Evolutionary conservation across 2,113 vertebrate species (phyloP).

Genomic region (Bos indicus): DNA sequence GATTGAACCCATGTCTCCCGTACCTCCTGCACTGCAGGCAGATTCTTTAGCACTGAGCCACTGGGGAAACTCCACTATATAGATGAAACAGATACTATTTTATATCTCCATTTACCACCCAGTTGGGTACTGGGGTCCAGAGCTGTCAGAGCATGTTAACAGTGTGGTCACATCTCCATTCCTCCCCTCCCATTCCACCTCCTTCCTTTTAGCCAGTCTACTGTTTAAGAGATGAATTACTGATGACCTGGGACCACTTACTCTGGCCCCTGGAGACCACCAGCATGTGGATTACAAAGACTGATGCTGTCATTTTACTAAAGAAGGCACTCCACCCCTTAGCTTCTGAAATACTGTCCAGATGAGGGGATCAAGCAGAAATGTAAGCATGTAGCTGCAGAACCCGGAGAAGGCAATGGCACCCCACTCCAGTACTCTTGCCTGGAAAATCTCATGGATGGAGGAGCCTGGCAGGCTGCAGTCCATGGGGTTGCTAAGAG

Average conservation of each 20-base stretch:
- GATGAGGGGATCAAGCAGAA: neutral
- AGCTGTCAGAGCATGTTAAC: neutral
- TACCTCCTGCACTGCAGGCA: neutral
- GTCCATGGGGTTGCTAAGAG: too few relatives aligned
- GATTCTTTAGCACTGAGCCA: neutral
- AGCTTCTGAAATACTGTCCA: neutral
- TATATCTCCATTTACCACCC: neutral
- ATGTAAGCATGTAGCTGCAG: neutral
- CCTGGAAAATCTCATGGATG: too few relatives aligned
- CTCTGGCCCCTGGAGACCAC: neutral
- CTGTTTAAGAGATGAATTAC: neutral
- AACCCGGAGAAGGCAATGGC: neutral
- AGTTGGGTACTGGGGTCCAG: neutral
- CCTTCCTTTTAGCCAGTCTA: neutral
- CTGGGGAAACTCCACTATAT: neutral
- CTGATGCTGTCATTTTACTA: neutral
- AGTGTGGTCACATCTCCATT: neutral
- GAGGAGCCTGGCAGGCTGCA: too few relatives aligned
- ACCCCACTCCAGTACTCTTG: too few relatives aligned
- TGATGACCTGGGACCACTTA: neutral
- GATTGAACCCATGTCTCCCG: neutral
- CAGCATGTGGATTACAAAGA: neutral
- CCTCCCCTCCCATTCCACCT: too few relatives aligned
- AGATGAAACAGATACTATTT: neutral
- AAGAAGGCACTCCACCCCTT: neutral